These are phyloP conservation scores for Microcebus jonahi DNA, from an alignment of 2,113 vertebrate genomes.

Conservation along the genomic window DNA sequence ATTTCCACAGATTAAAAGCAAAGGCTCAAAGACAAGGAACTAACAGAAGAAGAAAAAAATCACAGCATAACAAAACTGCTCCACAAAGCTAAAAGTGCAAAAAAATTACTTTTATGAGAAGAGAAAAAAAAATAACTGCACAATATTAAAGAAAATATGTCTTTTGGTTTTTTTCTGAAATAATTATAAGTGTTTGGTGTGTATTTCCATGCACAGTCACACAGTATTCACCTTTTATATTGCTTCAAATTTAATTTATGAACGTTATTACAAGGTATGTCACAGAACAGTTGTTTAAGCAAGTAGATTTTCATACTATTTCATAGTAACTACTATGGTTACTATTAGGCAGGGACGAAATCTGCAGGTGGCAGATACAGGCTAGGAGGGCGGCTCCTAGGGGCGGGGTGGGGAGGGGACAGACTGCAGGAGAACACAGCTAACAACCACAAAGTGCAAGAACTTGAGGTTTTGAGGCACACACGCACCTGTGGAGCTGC, in stretches of 20 bases:
- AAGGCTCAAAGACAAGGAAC: not conserved
- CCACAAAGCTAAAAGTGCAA: not conserved
- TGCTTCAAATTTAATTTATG: not conserved
- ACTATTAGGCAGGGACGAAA: not conserved
- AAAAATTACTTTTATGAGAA: not conserved
- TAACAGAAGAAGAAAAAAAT: not conserved
- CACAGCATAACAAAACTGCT: not conserved
- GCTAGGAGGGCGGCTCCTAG: no score
- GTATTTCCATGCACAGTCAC: not conserved
- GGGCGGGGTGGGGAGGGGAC: fast-evolving
- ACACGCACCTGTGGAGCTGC: no score
- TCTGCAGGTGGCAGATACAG: no score
- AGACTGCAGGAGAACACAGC: no score
- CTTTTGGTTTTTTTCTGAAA: not conserved
- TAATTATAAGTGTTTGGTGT: not conserved
- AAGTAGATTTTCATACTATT: not conserved
- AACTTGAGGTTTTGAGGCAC: no score
- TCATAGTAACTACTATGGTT: not conserved
- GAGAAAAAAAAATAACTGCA: not conserved
- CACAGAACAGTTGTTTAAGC: not conserved
- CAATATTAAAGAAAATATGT: not conserved
- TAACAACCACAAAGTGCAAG: no score
- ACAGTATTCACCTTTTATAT: not conserved
- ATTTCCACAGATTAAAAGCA: not conserved
- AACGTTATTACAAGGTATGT: not conserved